phyloP scores from a whole-genome alignment of 1,140 invertebrate genomes.

The Saccostrea cuccullata region DNA sequence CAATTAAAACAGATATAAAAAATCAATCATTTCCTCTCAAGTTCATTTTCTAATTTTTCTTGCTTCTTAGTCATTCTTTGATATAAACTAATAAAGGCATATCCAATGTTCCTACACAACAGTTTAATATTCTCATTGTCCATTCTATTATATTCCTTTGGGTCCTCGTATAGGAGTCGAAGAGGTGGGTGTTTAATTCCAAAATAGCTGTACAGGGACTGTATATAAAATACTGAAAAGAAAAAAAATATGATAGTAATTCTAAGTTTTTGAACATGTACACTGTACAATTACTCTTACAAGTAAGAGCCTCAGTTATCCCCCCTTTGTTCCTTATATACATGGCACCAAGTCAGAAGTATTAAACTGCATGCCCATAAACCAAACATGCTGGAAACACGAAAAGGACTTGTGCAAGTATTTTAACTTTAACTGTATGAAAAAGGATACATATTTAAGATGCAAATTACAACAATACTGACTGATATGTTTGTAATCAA shows the following conservation, averaged over 20 bases:
- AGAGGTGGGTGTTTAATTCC: not conserved
- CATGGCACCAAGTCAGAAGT: too few relatives aligned
- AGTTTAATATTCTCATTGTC: conserved; percentile 15
- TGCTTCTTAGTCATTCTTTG: not conserved
- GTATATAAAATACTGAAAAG: conserved; percentile 3
- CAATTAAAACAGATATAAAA: not conserved
- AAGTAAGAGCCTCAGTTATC: too few relatives aligned
- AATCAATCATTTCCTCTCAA: not conserved
- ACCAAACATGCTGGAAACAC: too few relatives aligned
- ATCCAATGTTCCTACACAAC: not conserved
- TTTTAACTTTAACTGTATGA: too few relatives aligned
- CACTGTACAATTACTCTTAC: too few relatives aligned
- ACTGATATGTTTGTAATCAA: too few relatives aligned
- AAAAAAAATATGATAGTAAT: not conserved
- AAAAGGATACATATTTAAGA: too few relatives aligned
- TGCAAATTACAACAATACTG: too few relatives aligned
- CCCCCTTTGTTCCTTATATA: too few relatives aligned
- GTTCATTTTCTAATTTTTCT: not conserved
- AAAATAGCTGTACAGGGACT: not conserved
- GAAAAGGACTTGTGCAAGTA: too few relatives aligned
- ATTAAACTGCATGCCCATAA: too few relatives aligned
- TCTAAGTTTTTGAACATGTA: too few relatives aligned
- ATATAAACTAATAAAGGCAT: not conserved
- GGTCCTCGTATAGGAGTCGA: not conserved
- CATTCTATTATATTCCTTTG: conserved; percentile 23